A percentile compares a stretch with the other conserved stretches of the same genome.
phyloP scores from a whole-genome alignment of 2,888 invertebrate species.

The Epirrhoe tristata region DNA sequence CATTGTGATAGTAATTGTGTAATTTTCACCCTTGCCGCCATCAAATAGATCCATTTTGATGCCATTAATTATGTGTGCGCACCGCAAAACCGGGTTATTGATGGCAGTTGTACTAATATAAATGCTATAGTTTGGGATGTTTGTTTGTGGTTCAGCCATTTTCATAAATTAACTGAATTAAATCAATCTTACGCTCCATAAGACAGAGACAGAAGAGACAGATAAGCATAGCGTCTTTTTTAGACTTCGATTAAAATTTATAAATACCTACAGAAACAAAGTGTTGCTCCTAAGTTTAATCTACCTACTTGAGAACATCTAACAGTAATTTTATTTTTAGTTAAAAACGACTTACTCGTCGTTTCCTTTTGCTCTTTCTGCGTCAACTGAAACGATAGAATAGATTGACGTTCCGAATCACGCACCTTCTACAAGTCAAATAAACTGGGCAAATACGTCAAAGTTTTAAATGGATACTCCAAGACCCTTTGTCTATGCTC shows the following conservation, averaged over 20 bases:
- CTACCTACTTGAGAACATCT: too few species aligned
- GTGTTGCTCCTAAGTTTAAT: too few species aligned
- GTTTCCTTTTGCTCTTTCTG: neutral
- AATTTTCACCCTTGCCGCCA: slow-evolving; percentile 21
- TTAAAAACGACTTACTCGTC: neutral
- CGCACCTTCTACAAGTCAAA: slow-evolving; percentile 21
- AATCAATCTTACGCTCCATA: too few species aligned
- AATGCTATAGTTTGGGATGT: neutral
- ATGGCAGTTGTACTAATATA: slow-evolving; percentile 9
- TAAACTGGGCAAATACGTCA: slow-evolving; percentile 19
- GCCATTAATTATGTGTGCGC: slow-evolving; percentile 34
- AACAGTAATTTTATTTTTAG: too few species aligned
- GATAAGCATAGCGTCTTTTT: too few species aligned
- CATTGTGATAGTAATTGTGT: slow-evolving; percentile 18
- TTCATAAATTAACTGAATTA: neutral
- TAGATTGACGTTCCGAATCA: slow-evolving; percentile 19
- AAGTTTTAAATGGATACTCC: slow-evolving; percentile 27
- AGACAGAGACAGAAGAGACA: too few species aligned
- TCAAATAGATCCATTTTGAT: slow-evolving; percentile 34
- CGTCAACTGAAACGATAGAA: slow-evolving; percentile 6
- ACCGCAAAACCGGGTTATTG: slow-evolving; percentile 29
- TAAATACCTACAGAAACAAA: too few species aligned
- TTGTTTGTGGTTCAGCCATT: neutral
- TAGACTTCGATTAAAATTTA: too few species aligned
- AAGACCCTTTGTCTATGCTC: slow-evolving; percentile 22